These are phyloP conservation scores for Cephus rjabovi DNA, from an alignment of 2,888 invertebrate species.

Conservation along the genomic window DNA sequence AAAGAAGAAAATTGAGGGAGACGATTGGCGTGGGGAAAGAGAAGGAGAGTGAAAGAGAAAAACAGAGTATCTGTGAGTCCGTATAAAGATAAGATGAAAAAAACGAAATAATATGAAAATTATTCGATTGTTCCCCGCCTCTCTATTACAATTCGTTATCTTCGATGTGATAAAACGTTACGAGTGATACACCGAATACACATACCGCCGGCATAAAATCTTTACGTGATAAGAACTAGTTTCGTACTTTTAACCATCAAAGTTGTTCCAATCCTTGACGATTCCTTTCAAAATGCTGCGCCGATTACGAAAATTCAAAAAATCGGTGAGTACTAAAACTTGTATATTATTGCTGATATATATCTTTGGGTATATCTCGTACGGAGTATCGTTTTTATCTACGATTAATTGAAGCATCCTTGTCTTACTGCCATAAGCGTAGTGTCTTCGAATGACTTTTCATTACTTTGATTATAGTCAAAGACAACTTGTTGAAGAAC, in stretches of 20 bases:
- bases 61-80: slow-evolving; percentile 11
- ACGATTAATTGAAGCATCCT: background rate
- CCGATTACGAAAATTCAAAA: slow-evolving; percentile 40
- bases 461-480: background rate
- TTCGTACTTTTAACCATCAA: slow-evolving; percentile 6
- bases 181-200: slow-evolving; percentile 32
- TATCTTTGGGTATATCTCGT: background rate
- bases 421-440: background rate
- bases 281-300: slow-evolving; percentile 43
- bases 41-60: slow-evolving; percentile 11
- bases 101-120: background rate
- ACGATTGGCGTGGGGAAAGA: background rate
- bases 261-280: slow-evolving; percentile 6
- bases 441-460: background rate
- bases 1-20: slow-evolving; percentile 7
- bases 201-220: slow-evolving; percentile 17
- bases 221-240: slow-evolving; percentile 25
- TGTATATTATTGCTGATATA: background rate
- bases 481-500: too few relatives aligned
- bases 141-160: slow-evolving; percentile 29
- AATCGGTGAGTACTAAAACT: slow-evolving; percentile 43
- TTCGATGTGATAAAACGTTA: slow-evolving; percentile 40
- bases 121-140: slow-evolving; percentile 5
- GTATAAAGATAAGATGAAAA: background rate
- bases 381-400: background rate